Percentiles rank a stretch among this genome's conserved stretches.
Conservation (phyloP, 2,888 invertebrate species). For the Nomada fucata region DNA sequence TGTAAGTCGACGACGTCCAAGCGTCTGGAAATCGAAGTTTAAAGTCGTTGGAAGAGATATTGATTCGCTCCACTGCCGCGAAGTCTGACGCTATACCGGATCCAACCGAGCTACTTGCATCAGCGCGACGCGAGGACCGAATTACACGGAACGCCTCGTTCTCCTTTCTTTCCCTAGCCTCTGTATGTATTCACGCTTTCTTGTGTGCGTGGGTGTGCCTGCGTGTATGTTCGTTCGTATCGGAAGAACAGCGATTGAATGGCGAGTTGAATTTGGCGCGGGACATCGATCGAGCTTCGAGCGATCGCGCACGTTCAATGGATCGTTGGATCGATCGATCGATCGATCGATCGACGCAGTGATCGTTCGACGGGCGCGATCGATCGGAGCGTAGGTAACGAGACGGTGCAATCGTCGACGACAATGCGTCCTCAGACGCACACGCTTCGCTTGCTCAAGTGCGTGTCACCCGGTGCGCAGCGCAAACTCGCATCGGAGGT, state of each 20-base stretch:
- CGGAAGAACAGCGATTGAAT: background rate
- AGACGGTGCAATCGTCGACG: conserved; percentile 20
- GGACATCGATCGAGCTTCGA: background rate
- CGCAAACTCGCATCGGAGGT: conserved; percentile 54
- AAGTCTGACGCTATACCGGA: conserved; percentile 26
- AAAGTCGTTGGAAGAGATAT: conserved; percentile 56
- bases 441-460: conserved; percentile 51
- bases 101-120: conserved; percentile 29
- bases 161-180: background rate
- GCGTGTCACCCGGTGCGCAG: conserved; percentile 47
- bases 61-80: conserved; percentile 59
- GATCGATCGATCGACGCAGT: conserved; percentile 25
- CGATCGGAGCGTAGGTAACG: conserved; percentile 35
- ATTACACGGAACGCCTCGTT: background rate
- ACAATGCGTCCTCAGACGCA: conserved; percentile 36
- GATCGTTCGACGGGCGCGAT: conserved; percentile 18
- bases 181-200: conserved; percentile 1
- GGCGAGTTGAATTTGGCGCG: conserved; percentile 18
- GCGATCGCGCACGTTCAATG: background rate
- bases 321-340: background rate
- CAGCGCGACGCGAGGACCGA: conserved; percentile 19
- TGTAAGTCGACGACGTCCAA: conserved; percentile 47
- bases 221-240: background rate
- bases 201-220: background rate
- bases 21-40: conserved; percentile 61